Conservation (phyloP, 2,888 invertebrate genomes). For the Tetheella fluctuosa region DNA sequence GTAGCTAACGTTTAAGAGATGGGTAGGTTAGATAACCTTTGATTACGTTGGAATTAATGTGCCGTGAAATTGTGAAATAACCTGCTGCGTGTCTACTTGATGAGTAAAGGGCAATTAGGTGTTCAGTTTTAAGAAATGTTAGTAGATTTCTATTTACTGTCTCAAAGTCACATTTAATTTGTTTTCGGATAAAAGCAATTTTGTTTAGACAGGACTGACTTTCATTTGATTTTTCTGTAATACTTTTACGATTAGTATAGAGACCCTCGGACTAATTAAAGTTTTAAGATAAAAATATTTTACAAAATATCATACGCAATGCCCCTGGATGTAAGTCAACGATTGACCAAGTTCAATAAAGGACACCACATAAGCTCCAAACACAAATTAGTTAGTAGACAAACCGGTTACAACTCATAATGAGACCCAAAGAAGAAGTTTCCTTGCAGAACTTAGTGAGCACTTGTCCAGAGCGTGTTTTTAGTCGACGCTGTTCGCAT, state of each 20-base stretch:
- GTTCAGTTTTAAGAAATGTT: not conserved
- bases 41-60: conserved; percentile 7
- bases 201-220: not conserved
- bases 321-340: too few species aligned
- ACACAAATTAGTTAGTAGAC: not conserved
- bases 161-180: conserved; percentile 1
- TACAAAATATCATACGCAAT: too few species aligned
- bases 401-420: conserved; percentile 25
- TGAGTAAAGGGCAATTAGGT: conserved; percentile 5
- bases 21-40: conserved; percentile 1
- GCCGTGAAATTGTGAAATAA: conserved; percentile 9
- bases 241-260: too few species aligned
- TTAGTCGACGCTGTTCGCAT: conserved; percentile 43
- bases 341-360: not conserved
- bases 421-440: conserved; percentile 31
- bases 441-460: conserved; percentile 24
- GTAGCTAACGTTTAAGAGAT: not conserved
- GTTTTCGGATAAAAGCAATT: not conserved
- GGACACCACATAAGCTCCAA: not conserved
- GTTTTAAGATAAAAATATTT: too few species aligned
- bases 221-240: too few species aligned
- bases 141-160: not conserved
- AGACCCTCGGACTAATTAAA: too few species aligned
- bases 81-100: conserved; percentile 3
- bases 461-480: conserved; percentile 42